Percentiles rank a stretch among this genome's conserved stretches.
These are phyloP conservation scores for Dinoponera quadriceps DNA, from an alignment of 1,140 invertebrate species.

Conservation along the genomic window DNA sequence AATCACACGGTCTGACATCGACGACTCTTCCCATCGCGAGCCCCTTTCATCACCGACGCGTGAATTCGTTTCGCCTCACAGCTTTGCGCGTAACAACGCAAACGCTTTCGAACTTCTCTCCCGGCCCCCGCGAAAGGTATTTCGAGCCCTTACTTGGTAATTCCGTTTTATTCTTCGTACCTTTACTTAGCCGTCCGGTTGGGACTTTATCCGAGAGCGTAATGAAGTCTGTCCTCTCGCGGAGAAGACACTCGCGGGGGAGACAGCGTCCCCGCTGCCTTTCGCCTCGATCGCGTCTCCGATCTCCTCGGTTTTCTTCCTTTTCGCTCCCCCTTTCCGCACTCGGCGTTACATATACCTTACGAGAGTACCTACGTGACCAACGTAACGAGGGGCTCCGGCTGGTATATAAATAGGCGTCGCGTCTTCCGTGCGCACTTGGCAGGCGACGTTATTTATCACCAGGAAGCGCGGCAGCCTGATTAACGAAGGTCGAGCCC, in stretches of 20 bases:
- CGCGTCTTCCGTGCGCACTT: slow-evolving; percentile 73
- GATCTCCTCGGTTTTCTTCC: slow-evolving; percentile 1
- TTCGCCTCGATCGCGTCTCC: slow-evolving; percentile 5
- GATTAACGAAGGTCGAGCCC: slow-evolving; percentile 79
- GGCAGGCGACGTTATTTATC: slow-evolving; percentile 78
- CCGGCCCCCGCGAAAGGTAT: not conserved
- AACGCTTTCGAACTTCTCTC: not conserved
- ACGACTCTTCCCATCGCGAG: no score
- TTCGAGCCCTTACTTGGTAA: not conserved
- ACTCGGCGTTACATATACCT: slow-evolving; percentile 56
- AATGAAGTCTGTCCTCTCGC: not conserved
- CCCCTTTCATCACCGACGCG: no score
- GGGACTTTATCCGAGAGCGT: not conserved
- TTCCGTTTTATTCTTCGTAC: not conserved
- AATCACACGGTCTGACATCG: no score
- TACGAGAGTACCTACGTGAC: slow-evolving; percentile 39
- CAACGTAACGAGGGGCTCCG: slow-evolving; percentile 66
- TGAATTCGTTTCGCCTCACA: no score
- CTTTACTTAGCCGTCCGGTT: not conserved
- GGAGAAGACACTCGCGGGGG: slow-evolving; percentile 1
- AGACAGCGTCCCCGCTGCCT: slow-evolving; percentile 9
- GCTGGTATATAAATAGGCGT: slow-evolving; percentile 76
- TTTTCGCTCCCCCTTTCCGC: slow-evolving; percentile 8
- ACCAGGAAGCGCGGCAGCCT: slow-evolving; percentile 76
- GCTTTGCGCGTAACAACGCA: no score